phyloP scores from a whole-genome alignment of 92 coral and sea anemone genomes.

The Zoanthus sociatus region DNA sequence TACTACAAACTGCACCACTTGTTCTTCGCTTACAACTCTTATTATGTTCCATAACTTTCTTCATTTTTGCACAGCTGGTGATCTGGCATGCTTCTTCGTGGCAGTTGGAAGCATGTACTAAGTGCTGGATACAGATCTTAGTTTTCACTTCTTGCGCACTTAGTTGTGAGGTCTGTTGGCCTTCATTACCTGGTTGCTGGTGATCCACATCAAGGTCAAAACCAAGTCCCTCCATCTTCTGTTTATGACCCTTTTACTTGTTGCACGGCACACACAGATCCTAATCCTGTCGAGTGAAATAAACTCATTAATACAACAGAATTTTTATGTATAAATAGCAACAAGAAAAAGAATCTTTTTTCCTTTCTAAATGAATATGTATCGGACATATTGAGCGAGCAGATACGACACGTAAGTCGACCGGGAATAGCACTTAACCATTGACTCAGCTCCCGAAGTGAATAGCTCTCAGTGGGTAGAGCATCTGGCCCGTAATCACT shows the following conservation, averaged over 20 bases:
- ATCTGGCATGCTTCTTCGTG: constrained; percentile 74
- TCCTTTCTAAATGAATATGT: no score
- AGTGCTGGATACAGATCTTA: constrained; percentile 94
- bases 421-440: no score
- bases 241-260: constrained; percentile 96
- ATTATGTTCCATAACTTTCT: constrained; percentile 97
- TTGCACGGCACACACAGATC: constrained; percentile 97
- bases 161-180: constrained; percentile 80
- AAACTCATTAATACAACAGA: not conserved
- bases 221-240: constrained; percentile 96
- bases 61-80: constrained; percentile 97
- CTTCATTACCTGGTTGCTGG: constrained; percentile 82
- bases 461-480: no score
- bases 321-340: not conserved
- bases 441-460: no score
- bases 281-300: constrained; percentile 71
- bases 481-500: no score
- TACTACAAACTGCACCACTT: constrained; percentile 95
- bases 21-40: constrained; percentile 94
- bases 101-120: constrained; percentile 98
- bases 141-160: constrained; percentile 97
- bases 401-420: no score
- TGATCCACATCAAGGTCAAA: constrained; percentile 96
- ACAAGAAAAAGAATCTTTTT: no score
- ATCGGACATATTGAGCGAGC: no score